Base-by-base conservation (phyloP, 2,888 invertebrate genomes). In the Platycheirus rosarum region DNA sequence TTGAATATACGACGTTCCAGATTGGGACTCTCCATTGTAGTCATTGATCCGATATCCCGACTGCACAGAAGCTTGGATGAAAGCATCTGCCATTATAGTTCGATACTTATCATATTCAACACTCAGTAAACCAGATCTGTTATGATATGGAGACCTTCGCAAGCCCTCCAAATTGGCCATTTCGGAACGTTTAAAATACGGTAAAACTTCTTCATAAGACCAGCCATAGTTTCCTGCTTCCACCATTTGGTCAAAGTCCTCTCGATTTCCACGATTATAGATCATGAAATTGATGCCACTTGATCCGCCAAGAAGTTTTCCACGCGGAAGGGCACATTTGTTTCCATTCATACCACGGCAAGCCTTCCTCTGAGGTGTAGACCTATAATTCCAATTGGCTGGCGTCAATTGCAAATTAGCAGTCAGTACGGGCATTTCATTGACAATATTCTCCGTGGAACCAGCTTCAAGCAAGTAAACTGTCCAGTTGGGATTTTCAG, bases 201-300 rank as follows among this genome's bases (percentile, higher is more conserved):
- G 89, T 8, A 92, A 82, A 11, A 93, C 92, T 4, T 93, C 92
- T 2, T 91, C 87, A 86, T 92, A 93, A 1, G 93, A 91, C 95
- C 95, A 95, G 48, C 94, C 94, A 13, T 91, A 90, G 86, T 95
- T 95, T 1, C 95, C 95, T 40, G 91, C 91, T 0, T 89, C 90
- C 2, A 92, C 93, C 92, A 95, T 86, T 86, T 91, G 89, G 85
- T 95, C 93, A 91, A 94, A 95, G 86, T 95, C 94, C 18, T 90
- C 88, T 5, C 92, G 92, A 84, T 94, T 92, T 1, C 95, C 95
- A 73, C 95, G 91, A 0, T 94, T 93, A 88, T 95, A 95, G 65
- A 94, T 92, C 93, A 93, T 92, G 86, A 92, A 92, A 87, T 93
- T 93, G 57, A 93, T 90, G 14, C 91, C 90, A 57, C 91, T 91